Percentiles rank a stretch among this genome's conserved stretches.
These are phyloP conservation scores for Aphyosemion australe DNA, from an alignment of 2,113 vertebrate genomes.

Conservation along the genomic window DNA sequence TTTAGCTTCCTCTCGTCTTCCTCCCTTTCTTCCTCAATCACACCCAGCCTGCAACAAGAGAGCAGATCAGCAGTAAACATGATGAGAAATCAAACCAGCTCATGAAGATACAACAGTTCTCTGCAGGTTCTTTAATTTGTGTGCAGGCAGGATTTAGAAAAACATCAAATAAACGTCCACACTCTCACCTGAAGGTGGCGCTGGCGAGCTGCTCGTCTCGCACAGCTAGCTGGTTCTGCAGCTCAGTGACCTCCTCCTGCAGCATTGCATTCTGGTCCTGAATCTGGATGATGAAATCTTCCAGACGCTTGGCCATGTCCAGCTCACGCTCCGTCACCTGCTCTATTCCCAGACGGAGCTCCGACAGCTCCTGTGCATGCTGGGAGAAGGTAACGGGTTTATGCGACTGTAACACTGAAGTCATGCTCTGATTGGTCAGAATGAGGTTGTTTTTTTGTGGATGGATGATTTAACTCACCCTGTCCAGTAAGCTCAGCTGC, in stretches of 20 bases:
- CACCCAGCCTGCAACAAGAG: conserved; percentile 77
- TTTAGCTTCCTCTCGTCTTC: conserved; percentile 82
- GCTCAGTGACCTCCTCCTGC: conserved; percentile 75
- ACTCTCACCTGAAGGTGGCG: conserved; percentile 82
- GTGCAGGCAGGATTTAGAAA: neutral
- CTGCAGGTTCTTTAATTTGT: neutral
- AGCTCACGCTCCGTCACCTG: conserved; percentile 80
- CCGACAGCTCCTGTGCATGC: conserved; percentile 77
- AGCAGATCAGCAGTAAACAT: neutral
- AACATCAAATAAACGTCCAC: too few relatives aligned
- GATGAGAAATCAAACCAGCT: too few relatives aligned
- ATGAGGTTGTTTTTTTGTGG: neutral
- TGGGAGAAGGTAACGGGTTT: conserved; percentile 23
- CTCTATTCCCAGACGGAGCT: conserved; percentile 77
- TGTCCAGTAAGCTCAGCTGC: conserved; percentile 67
- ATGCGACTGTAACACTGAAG: neutral
- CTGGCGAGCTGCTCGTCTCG: conserved; percentile 79
- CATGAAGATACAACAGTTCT: too few relatives aligned
- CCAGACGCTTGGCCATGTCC: conserved; percentile 82
- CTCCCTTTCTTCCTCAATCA: conserved; percentile 82
- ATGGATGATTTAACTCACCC: conserved; percentile 43
- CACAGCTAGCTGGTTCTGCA: conserved; percentile 74
- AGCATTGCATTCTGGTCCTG: conserved; percentile 79
- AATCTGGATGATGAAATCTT: conserved; percentile 80
- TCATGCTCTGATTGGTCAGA: neutral